Evolutionary conservation across 2,113 vertebrate species (phyloP).

Genomic region (Oncorhynchus masou): DNA sequence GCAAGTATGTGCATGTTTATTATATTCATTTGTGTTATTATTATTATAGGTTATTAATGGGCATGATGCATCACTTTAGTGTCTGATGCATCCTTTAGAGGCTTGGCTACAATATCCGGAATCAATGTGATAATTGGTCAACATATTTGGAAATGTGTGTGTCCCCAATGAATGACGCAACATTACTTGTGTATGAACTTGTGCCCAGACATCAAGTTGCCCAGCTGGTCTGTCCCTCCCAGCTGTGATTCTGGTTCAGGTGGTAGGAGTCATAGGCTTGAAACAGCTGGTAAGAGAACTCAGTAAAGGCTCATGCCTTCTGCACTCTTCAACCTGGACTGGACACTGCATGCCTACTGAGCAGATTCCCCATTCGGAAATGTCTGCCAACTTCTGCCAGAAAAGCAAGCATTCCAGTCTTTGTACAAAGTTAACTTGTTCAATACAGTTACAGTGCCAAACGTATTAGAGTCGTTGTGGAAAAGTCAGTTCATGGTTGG

Average conservation of each 20-base stretch:
- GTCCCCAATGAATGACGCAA: neutral
- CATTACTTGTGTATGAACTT: conserved; percentile 87
- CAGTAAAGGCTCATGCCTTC: conserved; percentile 90
- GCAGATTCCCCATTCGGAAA: conserved; percentile 92
- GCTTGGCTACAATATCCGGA: no score
- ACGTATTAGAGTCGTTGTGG: conserved; percentile 40
- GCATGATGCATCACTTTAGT: no score
- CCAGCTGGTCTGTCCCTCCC: conserved; percentile 92
- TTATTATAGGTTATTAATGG: no score
- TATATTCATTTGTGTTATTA: no score
- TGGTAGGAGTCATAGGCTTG: conserved; percentile 94
- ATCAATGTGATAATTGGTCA: no score
- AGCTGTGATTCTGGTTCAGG: conserved; percentile 84
- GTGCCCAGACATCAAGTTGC: conserved; percentile 92
- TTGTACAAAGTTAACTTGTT: conserved; percentile 86
- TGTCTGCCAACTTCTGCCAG: conserved; percentile 76
- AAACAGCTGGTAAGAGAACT: conserved; percentile 93
- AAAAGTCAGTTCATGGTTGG: conserved; percentile 73
- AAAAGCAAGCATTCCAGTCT: conserved; percentile 74
- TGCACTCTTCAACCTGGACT: conserved; percentile 78
- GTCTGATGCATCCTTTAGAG: no score
- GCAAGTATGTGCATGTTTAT: no score
- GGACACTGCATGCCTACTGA: conserved; percentile 86
- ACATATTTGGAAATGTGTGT: conserved; percentile 2
- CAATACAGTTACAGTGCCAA: conserved; percentile 73